phyloP scores from a whole-genome alignment of 2,888 invertebrate genomes.

The Cistogaster globosa region DNA sequence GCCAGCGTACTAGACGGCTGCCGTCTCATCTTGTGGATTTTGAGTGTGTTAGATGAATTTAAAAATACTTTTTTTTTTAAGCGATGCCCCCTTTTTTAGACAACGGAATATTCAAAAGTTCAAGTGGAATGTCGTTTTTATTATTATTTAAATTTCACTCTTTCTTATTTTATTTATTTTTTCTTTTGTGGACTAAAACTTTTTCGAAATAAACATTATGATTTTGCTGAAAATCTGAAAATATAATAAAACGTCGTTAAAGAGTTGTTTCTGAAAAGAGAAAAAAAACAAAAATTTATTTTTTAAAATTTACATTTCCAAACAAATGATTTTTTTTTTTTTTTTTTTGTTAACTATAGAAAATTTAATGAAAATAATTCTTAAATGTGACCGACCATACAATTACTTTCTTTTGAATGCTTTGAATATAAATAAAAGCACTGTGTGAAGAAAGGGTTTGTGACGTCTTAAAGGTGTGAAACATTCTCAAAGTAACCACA shows the following conservation, averaged over 20 bases:
- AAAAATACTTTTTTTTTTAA: constrained; percentile 38
- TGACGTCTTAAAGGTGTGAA: constrained; percentile 3
- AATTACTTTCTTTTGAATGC: too few relatives aligned
- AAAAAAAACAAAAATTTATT: constrained; percentile 37
- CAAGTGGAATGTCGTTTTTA: constrained; percentile 55
- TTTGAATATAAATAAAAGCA: too few relatives aligned
- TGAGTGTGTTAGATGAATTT: constrained; percentile 48
- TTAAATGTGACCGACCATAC: background rate
- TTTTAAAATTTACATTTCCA: too few relatives aligned
- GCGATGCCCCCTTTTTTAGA: constrained; percentile 39
- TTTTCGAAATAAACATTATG: constrained; percentile 48
- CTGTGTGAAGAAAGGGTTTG: background rate
- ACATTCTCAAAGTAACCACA: constrained; percentile 11
- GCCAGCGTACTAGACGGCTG: constrained; percentile 80
- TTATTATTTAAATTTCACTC: constrained; percentile 31
- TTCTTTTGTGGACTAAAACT: constrained; percentile 25
- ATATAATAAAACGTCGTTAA: constrained; percentile 29
- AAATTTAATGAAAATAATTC: background rate
- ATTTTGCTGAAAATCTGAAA: constrained; percentile 70
- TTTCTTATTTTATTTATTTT: constrained; percentile 5
- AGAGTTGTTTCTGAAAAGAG: constrained; percentile 63
- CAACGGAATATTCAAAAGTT: constrained; percentile 28
- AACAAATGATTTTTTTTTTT: too few relatives aligned
- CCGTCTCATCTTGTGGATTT: constrained; percentile 80
- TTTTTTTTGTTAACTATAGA: background rate